Evolutionary conservation across 2,888 invertebrate species (phyloP).

Genomic region (Heliconius sara): DNA sequence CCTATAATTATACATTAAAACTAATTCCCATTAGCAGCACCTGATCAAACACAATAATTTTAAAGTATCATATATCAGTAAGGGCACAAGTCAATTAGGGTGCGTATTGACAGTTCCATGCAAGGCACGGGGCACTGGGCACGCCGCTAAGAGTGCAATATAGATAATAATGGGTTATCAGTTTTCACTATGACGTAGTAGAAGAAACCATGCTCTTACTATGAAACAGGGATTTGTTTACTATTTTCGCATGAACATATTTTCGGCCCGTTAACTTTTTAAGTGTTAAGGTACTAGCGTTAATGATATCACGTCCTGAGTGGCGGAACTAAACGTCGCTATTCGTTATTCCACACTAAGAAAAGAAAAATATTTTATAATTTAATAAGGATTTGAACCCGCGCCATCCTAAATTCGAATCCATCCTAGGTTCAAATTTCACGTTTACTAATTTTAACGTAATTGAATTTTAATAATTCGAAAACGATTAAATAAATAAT

Average conservation of each 20-base stretch:
- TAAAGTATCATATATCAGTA: slow-evolving; percentile 44
- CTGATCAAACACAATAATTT: slow-evolving; percentile 45
- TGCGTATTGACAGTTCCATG: slow-evolving; percentile 36
- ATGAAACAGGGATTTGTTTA: not conserved
- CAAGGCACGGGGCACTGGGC: slow-evolving; percentile 1
- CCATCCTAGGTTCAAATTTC: too few species aligned
- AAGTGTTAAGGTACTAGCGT: too few species aligned
- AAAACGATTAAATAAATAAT: too few species aligned
- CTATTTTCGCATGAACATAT: not conserved
- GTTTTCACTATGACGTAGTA: slow-evolving; percentile 37
- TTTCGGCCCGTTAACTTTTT: not conserved
- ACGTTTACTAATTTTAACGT: too few species aligned
- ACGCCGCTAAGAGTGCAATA: slow-evolving; percentile 52
- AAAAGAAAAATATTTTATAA: too few species aligned
- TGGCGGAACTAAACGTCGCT: too few species aligned
- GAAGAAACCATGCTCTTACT: slow-evolving; percentile 11
- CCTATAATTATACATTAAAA: not conserved
- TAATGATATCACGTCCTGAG: too few species aligned
- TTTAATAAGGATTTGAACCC: too few species aligned
- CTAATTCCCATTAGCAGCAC: slow-evolving; percentile 21
- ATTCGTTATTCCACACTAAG: too few species aligned
- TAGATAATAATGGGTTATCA: slow-evolving; percentile 59
- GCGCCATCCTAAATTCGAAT: too few species aligned
- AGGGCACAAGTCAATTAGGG: slow-evolving; percentile 47
- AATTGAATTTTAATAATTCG: too few species aligned